A percentile compares a stretch with the other conserved stretches of the same genome.
phyloP scores from a whole-genome alignment of 2,888 invertebrate genomes.

The Luffia ferchaultella region DNA sequence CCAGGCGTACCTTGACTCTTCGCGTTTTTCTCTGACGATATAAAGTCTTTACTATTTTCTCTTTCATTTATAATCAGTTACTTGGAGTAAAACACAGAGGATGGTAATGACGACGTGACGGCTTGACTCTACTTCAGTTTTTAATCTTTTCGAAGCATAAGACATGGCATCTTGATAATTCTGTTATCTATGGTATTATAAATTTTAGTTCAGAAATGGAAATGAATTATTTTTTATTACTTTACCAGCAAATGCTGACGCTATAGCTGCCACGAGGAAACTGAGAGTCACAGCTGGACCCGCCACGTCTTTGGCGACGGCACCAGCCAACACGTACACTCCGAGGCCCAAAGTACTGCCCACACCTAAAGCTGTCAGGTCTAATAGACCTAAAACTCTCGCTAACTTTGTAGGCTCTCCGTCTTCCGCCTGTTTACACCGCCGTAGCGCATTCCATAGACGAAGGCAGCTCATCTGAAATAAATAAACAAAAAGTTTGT shows the following conservation, averaged over 20 bases:
- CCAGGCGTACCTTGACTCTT: too few relatives aligned
- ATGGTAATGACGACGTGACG: too few relatives aligned
- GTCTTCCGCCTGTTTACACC: constrained; percentile 55
- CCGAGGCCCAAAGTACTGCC: constrained; percentile 92
- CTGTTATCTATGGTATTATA: too few relatives aligned
- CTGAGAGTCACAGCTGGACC: constrained; percentile 93
- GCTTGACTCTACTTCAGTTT: too few relatives aligned
- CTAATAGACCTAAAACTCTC: constrained; percentile 80
- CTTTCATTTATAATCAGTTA: too few relatives aligned
- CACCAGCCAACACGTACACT: constrained; percentile 92
- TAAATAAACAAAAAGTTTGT: neutral
- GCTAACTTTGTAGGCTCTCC: constrained; percentile 47
- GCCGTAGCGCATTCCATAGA: constrained; percentile 36
- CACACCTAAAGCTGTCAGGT: constrained; percentile 87
- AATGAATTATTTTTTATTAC: too few relatives aligned
- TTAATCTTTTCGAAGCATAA: too few relatives aligned
- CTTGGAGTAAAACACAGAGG: too few relatives aligned
- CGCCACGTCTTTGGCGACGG: constrained; percentile 84
- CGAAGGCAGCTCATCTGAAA: constrained; percentile 43
- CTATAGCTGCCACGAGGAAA: constrained; percentile 90
- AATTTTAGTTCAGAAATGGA: too few relatives aligned
- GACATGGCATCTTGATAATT: too few relatives aligned
- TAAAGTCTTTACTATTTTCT: too few relatives aligned
- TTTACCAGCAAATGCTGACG: constrained; percentile 89
- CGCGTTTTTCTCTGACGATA: too few relatives aligned